Conservation (phyloP, 2,797 vertebrate species). For the Platyrinchus mystaceus region DNA sequence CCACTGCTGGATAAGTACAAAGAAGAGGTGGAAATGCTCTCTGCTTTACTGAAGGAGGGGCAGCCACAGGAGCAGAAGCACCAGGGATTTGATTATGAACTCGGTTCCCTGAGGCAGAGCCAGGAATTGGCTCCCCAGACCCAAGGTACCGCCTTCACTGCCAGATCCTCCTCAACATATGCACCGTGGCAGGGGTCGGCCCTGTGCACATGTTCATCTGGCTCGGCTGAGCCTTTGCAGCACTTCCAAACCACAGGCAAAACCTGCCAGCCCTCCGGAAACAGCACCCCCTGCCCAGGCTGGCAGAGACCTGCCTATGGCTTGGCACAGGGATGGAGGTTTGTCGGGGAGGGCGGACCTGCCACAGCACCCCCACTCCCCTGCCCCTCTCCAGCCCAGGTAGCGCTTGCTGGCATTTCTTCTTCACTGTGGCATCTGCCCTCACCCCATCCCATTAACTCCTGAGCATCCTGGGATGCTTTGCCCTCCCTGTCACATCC, state of each 20-base stretch:
- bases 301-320: background rate
- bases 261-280: background rate
- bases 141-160: background rate
- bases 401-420: rapidly evolving
- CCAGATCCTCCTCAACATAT: constrained; percentile 10
- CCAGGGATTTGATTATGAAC: background rate
- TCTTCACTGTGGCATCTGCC: background rate
- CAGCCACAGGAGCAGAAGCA: background rate
- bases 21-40: background rate
- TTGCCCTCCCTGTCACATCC: background rate
- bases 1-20: background rate
- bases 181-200: background rate
- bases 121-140: background rate
- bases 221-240: background rate
- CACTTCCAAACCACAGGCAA: background rate
- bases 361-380: background rate
- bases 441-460: background rate
- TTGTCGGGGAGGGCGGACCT: background rate
- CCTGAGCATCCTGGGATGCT: background rate
- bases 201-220: constrained; percentile 22
- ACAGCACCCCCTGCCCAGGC: rapidly evolving
- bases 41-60: background rate
- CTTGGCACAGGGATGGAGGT: background rate
- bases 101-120: background rate
- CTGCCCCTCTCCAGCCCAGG: background rate